These are phyloP conservation scores for Notarius lentiginosus DNA, from an alignment of 2,113 vertebrate species.

Conservation along the genomic window DNA sequence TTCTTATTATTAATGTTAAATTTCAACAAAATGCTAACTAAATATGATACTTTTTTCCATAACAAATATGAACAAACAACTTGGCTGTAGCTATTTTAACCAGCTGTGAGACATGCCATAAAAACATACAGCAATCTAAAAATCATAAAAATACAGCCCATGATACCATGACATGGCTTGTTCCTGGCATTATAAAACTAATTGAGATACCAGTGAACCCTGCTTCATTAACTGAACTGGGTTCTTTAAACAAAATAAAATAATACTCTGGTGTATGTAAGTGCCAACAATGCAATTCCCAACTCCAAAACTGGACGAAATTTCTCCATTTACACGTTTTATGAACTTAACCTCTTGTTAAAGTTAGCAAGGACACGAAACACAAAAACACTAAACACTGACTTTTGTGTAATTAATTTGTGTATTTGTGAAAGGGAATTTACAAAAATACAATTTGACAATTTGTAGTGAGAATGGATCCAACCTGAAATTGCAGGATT, in stretches of 20 bases:
- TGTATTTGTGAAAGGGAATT: slow-evolving; percentile 37
- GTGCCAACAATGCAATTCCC: neutral
- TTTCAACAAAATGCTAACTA: neutral
- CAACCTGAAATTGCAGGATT: neutral
- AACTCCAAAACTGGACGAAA: slow-evolving; percentile 35
- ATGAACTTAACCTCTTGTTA: slow-evolving; percentile 48
- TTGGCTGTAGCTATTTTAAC: neutral
- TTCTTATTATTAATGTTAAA: neutral
- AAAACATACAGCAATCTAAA: slow-evolving; percentile 17
- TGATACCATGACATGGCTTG: slow-evolving; percentile 60
- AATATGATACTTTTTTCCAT: neutral
- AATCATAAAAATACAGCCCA: slow-evolving; percentile 62
- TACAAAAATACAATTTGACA: slow-evolving; percentile 12
- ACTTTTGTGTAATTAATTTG: neutral
- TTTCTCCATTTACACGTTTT: neutral
- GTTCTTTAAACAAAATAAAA: slow-evolving; percentile 47
- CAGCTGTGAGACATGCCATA: neutral
- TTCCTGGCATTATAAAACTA: slow-evolving; percentile 63
- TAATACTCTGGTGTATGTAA: slow-evolving; percentile 48
- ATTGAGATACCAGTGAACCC: slow-evolving; percentile 62
- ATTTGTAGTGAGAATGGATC: slow-evolving; percentile 29
- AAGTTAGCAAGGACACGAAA: slow-evolving; percentile 49
- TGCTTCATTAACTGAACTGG: slow-evolving; percentile 19
- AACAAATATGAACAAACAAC: neutral
- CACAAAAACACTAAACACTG: slow-evolving; percentile 51